Evolutionary conservation across 1,140 invertebrate genomes (phyloP), one percentile per base, ranked within the genome.

Genomic region (Druon quercuslanigerum): DNA sequence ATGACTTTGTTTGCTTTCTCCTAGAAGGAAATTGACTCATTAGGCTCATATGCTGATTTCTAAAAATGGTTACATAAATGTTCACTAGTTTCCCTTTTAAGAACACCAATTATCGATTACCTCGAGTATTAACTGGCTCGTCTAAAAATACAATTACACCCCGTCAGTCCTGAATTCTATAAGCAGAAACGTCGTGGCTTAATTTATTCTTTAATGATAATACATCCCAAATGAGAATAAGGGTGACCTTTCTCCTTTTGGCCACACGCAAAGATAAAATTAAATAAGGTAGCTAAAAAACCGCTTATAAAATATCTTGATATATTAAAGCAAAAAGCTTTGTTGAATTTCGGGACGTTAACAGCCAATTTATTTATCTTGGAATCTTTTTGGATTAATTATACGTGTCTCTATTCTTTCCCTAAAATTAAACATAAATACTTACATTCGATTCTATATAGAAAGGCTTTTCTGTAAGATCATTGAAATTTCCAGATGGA

Each of bases 401-500:
- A 46, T 46, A 11, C 40, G 9, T 11, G 40, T 1, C 7, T 11
- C 0, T 46, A 46, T 1, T 46, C 7, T 46, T 46, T 9, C 7
- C 40, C 0, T 9, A 11, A 46, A 46, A 11, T 11, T 8, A 46
- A 46, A 46, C 8, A 46, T 11, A 46, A 46, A 46, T 1, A 9
- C 40, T 46, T 11, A 46, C 40, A 46, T 5, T 8, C 40, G 7
- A 9, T 11, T 9, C 8, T 46, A 46, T 46, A 46, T 46, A 46
- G 40, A 11, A 46, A 46, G 40, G 40, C 8, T 46, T 46, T 11
- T 46, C 7, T 46, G 40, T 7, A 11, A 46, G 8, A 81, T 80
- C 81, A 75, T 84, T 82, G 78, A 84, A 84, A 60, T 84, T 84
- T 77, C 83, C 76, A 75, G 73, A 50, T 50, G 52, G 74, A 70